Evolutionary conservation across 1,140 invertebrate genomes (phyloP).

Genomic region (Scaptomyza pallida): DNA sequence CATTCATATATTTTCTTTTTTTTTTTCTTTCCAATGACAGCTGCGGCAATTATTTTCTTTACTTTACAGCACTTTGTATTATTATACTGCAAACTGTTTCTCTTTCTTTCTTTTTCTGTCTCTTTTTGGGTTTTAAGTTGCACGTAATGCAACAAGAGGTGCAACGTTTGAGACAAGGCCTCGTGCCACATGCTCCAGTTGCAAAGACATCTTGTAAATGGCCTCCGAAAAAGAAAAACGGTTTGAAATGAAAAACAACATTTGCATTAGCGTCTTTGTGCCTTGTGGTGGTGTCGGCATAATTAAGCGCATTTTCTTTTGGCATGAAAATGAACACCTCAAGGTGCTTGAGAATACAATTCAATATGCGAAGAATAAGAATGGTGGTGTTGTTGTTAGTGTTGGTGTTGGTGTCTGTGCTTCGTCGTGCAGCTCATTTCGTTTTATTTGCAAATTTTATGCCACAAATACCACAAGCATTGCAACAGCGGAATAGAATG

Average conservation of each 20-base stretch:
- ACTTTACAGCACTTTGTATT: conserved; percentile 10
- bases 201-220: conserved; percentile 67
- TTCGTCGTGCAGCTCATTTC: conserved; percentile 62
- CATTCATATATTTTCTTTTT: conserved; percentile 60
- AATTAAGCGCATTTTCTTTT: conserved; percentile 80
- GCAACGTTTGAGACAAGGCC: conserved; percentile 48
- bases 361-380: conserved; percentile 65
- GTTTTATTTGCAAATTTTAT: conserved; percentile 74
- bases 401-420: not conserved
- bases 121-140: not conserved
- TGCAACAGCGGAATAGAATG: conserved; percentile 32
- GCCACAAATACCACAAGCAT: conserved; percentile 81
- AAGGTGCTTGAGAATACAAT: conserved; percentile 73
- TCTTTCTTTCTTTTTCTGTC: conserved; percentile 10
- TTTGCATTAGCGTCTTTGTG: conserved; percentile 28
- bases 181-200: conserved; percentile 69
- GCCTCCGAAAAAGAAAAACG: conserved; percentile 51
- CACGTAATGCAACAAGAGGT: conserved; percentile 40
- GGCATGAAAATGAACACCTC: conserved; percentile 82
- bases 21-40: conserved; percentile 18
- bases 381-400: not conserved
- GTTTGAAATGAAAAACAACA: conserved; percentile 43
- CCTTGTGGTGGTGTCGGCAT: conserved; percentile 36
- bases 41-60: conserved; percentile 12
- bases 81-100: not conserved